A percentile compares a stretch with the other conserved stretches of the same genome.
Conservation (phyloP, 2,113 vertebrate genomes). For the Gallinago jamesoni region DNA sequence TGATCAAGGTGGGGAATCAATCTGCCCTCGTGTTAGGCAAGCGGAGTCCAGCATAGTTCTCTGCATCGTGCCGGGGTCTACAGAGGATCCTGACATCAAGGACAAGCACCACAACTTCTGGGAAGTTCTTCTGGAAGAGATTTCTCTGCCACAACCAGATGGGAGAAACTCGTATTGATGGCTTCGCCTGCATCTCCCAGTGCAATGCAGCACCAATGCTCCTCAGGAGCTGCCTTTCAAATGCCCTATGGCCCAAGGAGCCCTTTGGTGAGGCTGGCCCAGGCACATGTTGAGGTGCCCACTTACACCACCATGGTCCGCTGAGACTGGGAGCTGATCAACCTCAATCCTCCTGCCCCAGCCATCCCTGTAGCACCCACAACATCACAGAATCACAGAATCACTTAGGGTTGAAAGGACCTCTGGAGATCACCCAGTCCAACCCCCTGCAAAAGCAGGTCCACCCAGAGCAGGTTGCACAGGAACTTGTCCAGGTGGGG, state of each 20-base stretch:
- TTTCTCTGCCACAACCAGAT: background rate
- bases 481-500: no score
- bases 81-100: background rate
- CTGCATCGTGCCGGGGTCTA: background rate
- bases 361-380: background rate
- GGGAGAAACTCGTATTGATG: background rate
- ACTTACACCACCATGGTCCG: fast-evolving
- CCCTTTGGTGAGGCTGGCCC: background rate
- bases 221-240: background rate
- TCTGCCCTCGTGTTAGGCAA: background rate
- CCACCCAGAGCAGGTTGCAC: no score
- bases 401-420: no score
- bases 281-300: fast-evolving
- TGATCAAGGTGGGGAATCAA: fast-evolving
- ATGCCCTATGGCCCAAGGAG: fast-evolving
- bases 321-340: background rate
- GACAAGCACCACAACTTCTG: background rate
- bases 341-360: background rate
- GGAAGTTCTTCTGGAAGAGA: background rate
- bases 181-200: background rate
- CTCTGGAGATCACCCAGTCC: no score
- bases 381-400: no score
- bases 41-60: background rate
- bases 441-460: no score
- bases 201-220: background rate